phyloP scores from a whole-genome alignment of 2,113 vertebrate species.

The Megalops atlanticus region DNA sequence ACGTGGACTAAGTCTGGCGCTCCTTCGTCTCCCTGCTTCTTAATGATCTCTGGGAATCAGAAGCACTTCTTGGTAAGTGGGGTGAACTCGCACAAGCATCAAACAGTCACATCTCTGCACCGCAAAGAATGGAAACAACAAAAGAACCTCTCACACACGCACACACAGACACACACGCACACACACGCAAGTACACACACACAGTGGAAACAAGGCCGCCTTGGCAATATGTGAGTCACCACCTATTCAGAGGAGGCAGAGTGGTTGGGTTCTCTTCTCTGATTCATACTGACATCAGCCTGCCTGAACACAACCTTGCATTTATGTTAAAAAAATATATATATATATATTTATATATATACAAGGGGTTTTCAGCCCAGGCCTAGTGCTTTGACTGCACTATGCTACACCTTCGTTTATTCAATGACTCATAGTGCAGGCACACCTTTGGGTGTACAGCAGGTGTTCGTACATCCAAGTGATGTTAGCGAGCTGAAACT shows the following conservation, averaged over 20 bases:
- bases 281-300: not conserved
- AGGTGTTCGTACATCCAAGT: slow-evolving; percentile 12
- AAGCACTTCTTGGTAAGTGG: slow-evolving; percentile 87
- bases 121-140: not conserved
- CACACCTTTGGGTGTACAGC: not conserved
- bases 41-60: slow-evolving; percentile 96
- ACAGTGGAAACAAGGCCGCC: not conserved
- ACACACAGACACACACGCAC: not conserved
- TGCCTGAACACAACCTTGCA: not conserved
- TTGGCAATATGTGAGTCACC: slow-evolving; percentile 8
- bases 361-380: not conserved
- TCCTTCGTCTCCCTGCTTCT: slow-evolving; percentile 94
- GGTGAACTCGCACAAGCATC: slow-evolving; percentile 63
- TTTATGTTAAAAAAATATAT: not conserved
- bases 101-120: slow-evolving; percentile 2
- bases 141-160: not conserved
- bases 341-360: no score
- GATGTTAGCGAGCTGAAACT: slow-evolving; percentile 38
- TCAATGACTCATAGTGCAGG: not conserved
- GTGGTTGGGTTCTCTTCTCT: not conserved
- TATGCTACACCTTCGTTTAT: not conserved
- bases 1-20: slow-evolving; percentile 96
- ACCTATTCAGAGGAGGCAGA: not conserved
- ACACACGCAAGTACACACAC: not conserved
- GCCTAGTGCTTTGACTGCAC: not conserved